These are phyloP conservation scores for Agriotes lineatus DNA, from an alignment of 2,888 invertebrate species.

Conservation along the genomic window DNA sequence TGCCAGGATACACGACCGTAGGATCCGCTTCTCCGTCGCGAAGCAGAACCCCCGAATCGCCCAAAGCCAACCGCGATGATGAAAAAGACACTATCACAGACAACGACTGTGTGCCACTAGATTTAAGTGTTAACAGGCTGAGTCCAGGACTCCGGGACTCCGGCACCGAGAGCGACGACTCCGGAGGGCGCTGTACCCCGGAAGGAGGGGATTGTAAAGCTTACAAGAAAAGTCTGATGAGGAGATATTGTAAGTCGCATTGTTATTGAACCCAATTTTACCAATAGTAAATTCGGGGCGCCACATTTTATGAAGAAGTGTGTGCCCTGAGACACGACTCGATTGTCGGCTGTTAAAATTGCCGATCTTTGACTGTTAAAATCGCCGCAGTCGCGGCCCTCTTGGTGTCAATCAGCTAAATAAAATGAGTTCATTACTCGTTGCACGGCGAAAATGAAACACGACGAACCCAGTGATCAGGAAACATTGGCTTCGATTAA, in stretches of 20 bases:
- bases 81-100: conserved; percentile 50
- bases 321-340: too few relatives aligned
- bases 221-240: conserved; percentile 94
- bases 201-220: conserved; percentile 72
- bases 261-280: too few relatives aligned
- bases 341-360: too few relatives aligned
- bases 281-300: too few relatives aligned
- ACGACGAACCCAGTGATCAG: conserved; percentile 23
- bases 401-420: conserved; percentile 12
- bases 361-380: conserved; percentile 5
- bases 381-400: neutral
- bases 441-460: conserved; percentile 12
- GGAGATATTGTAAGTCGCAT: conserved; percentile 90
- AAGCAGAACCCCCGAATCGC: conserved; percentile 48
- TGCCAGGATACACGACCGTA: conserved; percentile 46
- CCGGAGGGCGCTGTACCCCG: conserved; percentile 77
- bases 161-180: conserved; percentile 86
- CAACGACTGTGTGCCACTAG: conserved; percentile 76
- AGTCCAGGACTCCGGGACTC: conserved; percentile 70
- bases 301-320: too few relatives aligned
- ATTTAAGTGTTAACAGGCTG: conserved; percentile 77
- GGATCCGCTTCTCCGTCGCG: conserved; percentile 46
- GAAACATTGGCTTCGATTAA: conserved; percentile 36
- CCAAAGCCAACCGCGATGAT: conserved; percentile 45
- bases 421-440: conserved; percentile 24